Percentiles rank a stretch among this genome's conserved stretches.
phyloP scores from a whole-genome alignment of 2,113 vertebrate genomes.

The Equus przewalskii region DNA sequence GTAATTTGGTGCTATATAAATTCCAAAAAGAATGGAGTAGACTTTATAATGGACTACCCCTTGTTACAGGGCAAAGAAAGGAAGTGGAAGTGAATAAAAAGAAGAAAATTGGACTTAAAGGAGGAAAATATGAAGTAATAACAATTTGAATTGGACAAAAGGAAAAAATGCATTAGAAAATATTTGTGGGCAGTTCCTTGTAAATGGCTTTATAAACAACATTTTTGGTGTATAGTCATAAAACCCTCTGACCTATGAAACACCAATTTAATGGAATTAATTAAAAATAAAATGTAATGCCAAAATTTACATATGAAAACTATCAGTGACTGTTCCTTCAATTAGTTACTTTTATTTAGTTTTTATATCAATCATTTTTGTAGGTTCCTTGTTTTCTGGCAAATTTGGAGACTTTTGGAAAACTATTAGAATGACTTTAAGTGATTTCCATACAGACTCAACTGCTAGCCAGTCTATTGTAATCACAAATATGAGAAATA shows the following conservation, averaged over 20 bases:
- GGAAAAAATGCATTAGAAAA: conserved; percentile 68
- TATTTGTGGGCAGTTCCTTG: conserved; percentile 74
- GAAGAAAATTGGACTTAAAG: conserved; percentile 55
- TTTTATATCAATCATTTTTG: conserved; percentile 73
- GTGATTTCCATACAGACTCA: conserved; percentile 60
- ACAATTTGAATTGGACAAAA: conserved; percentile 69
- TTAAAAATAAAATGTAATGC: conserved; percentile 77
- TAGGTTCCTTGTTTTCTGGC: conserved; percentile 58
- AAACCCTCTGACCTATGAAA: conserved; percentile 82
- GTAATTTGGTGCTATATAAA: conserved; percentile 40
- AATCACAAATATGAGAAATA: conserved; percentile 56
- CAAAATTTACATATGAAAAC: conserved; percentile 83
- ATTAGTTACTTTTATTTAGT: conserved; percentile 81
- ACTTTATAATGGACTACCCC: conserved; percentile 9
- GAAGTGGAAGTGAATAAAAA: conserved; percentile 61
- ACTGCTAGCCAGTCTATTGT: background rate
- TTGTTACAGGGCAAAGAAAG: conserved; percentile 47
- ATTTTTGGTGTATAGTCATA: conserved; percentile 80
- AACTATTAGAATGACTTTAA: conserved; percentile 48
- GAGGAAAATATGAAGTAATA: conserved; percentile 68
- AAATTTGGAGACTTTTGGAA: conserved; percentile 54
- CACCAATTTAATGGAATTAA: conserved; percentile 80
- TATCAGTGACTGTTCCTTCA: conserved; percentile 76
- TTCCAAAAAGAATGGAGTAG: conserved; percentile 28
- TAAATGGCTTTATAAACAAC: conserved; percentile 77